Evolutionary conservation across 2,113 vertebrate species (phyloP).

Genomic region (Oriolus oriolus): DNA sequence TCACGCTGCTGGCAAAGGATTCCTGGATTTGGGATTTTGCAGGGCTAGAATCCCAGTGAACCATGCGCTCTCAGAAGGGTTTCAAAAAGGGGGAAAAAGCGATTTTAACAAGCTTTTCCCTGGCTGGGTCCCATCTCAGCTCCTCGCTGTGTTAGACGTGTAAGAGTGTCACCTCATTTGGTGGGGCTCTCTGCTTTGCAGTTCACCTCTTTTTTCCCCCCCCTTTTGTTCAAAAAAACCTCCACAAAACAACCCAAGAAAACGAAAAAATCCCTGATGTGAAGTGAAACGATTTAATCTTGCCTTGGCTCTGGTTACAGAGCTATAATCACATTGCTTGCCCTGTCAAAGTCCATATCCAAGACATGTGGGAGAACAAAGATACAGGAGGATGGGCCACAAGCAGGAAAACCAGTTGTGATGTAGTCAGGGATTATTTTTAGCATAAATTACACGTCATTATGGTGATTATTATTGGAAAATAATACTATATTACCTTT

Average conservation of each 20-base stretch:
- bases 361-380: neutral
- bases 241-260: neutral
- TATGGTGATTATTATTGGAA: neutral
- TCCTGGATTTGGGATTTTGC: neutral
- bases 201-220: neutral
- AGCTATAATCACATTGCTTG: neutral
- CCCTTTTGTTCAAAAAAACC: neutral
- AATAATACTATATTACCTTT: neutral
- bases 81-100: neutral
- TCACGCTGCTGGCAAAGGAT: neutral
- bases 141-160: neutral
- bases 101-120: constrained; percentile 1
- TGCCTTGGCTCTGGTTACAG: neutral
- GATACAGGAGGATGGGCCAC: neutral
- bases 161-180: neutral
- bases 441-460: neutral
- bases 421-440: neutral
- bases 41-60: neutral
- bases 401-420: neutral
- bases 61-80: neutral
- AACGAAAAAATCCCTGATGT: neutral
- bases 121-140: neutral
- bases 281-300: neutral
- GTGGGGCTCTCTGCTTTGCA: constrained; percentile 2
- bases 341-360: neutral